A percentile compares a stretch with the other conserved stretches of the same genome.
Conservation (phyloP, 2,797 vertebrate genomes). For the Pyrrhura leucotis region DNA sequence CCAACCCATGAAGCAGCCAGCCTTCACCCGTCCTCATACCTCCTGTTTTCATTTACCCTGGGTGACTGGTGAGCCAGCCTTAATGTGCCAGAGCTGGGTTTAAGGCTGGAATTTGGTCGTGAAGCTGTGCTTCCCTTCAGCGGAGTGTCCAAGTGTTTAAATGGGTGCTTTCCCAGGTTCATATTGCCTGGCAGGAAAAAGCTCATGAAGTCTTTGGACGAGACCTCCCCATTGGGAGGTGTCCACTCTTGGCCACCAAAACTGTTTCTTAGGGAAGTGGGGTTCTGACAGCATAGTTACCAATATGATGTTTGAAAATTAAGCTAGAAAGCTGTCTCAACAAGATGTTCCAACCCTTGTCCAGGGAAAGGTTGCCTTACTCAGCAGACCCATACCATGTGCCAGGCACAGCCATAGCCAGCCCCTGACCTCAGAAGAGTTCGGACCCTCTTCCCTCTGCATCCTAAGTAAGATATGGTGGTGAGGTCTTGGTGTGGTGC, state of each 20-base stretch:
- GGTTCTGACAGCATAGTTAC: background rate
- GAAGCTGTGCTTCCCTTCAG: background rate
- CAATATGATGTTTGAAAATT: background rate
- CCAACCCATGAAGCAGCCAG: background rate
- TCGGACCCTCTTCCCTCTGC: background rate
- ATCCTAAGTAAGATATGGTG: background rate
- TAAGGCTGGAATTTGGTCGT: background rate
- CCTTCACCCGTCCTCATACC: too few relatives aligned
- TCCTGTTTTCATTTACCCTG: background rate
- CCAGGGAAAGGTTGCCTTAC: background rate
- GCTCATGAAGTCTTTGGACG: background rate
- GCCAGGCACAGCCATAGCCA: background rate
- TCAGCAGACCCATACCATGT: too few relatives aligned
- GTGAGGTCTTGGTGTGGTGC: background rate
- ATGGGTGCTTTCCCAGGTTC: background rate
- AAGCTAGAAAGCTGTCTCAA: background rate
- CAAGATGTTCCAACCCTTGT: background rate
- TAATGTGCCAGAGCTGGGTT: background rate
- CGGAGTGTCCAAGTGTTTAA: rapidly evolving
- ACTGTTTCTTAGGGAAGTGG: background rate
- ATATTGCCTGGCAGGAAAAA: rapidly evolving
- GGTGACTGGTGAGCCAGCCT: background rate
- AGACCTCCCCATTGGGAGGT: background rate
- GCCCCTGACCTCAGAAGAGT: background rate
- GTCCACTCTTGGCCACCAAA: background rate